Conservation (phyloP, 2,797 vertebrate species). For the Oreochromis grahami region DNA sequence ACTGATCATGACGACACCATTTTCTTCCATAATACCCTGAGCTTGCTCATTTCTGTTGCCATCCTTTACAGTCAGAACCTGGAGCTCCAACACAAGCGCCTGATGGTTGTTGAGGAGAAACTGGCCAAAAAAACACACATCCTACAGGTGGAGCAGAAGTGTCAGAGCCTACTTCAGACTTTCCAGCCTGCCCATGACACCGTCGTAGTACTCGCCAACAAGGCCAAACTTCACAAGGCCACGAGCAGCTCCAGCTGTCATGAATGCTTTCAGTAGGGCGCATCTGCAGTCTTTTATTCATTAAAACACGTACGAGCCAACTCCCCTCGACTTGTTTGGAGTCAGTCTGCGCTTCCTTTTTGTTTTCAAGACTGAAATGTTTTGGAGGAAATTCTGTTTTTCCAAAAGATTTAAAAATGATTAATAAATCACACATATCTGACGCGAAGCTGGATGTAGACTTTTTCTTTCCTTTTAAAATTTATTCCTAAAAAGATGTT, state of each 20-base stretch:
- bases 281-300: neutral
- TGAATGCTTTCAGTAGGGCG: neutral
- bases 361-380: neutral
- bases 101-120: neutral
- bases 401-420: neutral
- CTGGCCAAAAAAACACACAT: neutral
- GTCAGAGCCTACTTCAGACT: constrained; percentile 1
- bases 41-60: neutral
- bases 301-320: neutral
- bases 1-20: neutral
- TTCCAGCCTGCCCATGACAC: neutral
- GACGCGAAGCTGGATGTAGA: neutral
- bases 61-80: constrained; percentile 1
- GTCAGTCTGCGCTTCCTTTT: neutral
- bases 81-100: neutral
- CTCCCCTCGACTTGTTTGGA: neutral
- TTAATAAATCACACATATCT: neutral
- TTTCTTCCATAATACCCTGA: neutral
- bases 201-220: neutral
- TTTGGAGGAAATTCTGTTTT: neutral
- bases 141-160: neutral
- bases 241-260: neutral
- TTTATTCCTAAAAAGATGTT: constrained; percentile 75
- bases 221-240: neutral
- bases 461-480: constrained; percentile 29